A percentile compares a stretch with the other conserved stretches of the same genome.
Conservation (phyloP, 2,888 invertebrate genomes). For the Sphaerophoria taeniata region DNA sequence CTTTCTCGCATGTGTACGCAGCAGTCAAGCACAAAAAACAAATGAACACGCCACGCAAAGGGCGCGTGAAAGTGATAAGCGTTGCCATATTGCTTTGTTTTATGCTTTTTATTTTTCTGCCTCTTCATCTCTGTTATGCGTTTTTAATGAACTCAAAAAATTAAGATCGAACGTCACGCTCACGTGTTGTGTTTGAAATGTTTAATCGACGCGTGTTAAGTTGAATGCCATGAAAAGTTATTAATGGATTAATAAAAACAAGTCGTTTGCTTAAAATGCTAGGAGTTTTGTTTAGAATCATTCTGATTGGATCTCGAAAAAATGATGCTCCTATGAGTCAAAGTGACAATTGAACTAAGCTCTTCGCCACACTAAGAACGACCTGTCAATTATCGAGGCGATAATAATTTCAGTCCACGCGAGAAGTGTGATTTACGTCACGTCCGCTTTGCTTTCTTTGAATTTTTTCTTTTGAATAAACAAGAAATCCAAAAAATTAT, state of each 20-base stretch:
- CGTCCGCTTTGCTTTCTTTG: slow-evolving; percentile 50
- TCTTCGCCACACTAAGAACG: too few relatives aligned
- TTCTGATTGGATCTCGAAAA: too few relatives aligned
- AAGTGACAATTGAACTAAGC: too few relatives aligned
- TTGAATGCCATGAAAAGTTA: neutral
- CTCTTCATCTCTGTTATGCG: neutral
- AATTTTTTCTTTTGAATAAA: slow-evolving; percentile 15
- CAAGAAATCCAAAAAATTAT: neutral
- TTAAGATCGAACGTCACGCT: neutral
- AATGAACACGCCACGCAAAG: slow-evolving; percentile 17
- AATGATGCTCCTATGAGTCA: too few relatives aligned
- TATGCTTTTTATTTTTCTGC: slow-evolving; percentile 12
- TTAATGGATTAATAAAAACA: neutral
- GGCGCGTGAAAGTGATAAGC: slow-evolving; percentile 48
- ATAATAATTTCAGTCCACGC: neutral
- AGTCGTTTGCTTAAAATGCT: too few relatives aligned
- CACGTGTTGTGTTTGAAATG: slow-evolving; percentile 4
- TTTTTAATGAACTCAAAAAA: neutral
- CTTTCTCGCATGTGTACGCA: slow-evolving; percentile 16
- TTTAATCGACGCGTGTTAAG: neutral
- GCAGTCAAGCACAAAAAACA: neutral
- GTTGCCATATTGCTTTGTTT: slow-evolving; percentile 18
- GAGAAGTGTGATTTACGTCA: slow-evolving; percentile 43
- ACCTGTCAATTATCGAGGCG: too few relatives aligned
- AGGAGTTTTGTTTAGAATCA: too few relatives aligned